Conservation (phyloP, 2,888 invertebrate genomes). For the Sphecodes monilicornis region DNA sequence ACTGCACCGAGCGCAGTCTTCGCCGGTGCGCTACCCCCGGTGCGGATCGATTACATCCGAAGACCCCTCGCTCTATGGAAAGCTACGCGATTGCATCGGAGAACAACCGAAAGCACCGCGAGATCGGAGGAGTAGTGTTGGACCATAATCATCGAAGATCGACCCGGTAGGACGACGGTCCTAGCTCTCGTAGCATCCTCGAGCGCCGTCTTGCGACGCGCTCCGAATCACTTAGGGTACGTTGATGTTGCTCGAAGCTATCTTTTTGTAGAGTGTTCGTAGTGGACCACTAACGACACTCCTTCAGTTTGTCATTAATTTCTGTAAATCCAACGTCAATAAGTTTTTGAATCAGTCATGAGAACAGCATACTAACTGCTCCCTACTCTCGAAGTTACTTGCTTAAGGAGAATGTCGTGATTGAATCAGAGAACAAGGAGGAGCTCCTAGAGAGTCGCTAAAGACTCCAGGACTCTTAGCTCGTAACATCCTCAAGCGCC, state of each 20-base stretch:
- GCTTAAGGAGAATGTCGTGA: no score
- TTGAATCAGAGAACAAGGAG: background rate
- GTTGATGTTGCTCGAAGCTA: background rate
- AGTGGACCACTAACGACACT: background rate
- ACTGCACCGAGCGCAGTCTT: constrained; percentile 67
- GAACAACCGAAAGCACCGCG: background rate
- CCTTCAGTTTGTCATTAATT: background rate
- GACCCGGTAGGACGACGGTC: background rate
- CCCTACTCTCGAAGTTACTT: no score
- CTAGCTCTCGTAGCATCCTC: background rate
- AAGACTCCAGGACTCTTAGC: no score
- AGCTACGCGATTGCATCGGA: constrained; percentile 23
- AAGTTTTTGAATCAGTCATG: no score
- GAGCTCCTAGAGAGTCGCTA: background rate
- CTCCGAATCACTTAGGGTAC: background rate
- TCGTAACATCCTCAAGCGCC: background rate
- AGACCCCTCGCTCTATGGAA: constrained; percentile 22
- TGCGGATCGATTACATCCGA: constrained; percentile 52
- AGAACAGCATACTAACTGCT: no score
- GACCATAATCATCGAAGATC: background rate
- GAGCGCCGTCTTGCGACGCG: background rate
- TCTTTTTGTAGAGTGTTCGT: background rate
- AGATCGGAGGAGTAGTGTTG: background rate
- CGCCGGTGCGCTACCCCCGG: constrained; percentile 47
- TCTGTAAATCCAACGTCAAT: background rate